phyloP scores from a whole-genome alignment of 1,140 invertebrate genomes.

The Penaeus chinensis region DNA sequence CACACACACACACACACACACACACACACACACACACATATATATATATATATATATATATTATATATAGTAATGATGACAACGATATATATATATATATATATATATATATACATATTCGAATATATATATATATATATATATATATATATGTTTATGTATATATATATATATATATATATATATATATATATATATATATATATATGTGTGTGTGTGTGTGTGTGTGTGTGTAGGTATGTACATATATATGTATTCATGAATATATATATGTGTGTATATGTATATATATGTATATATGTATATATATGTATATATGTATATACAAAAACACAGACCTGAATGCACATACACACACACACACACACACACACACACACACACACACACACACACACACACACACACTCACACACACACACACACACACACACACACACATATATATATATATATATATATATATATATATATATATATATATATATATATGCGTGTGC shows the following conservation, averaged over 20 bases:
- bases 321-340: neutral
- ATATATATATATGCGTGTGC: neutral
- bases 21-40: neutral
- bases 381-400: neutral
- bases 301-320: neutral
- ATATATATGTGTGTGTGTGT: too few species aligned
- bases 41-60: constrained; percentile 1
- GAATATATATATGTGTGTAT: neutral
- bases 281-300: neutral
- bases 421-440: neutral
- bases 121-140: too few species aligned
- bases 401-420: neutral
- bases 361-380: neutral
- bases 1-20: neutral
- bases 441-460: constrained; percentile 2
- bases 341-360: neutral
- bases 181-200: too few species aligned
- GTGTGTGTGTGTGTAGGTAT: too few species aligned
- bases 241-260: neutral
- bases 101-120: neutral
- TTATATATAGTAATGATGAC: neutral
- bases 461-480: constrained; percentile 7
- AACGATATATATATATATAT: neutral
- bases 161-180: too few species aligned
- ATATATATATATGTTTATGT: too few species aligned